A percentile compares a stretch with the other conserved stretches of the same genome.
These are phyloP conservation scores for Lophotis ruficrista DNA, from an alignment of 2,113 vertebrate genomes.

Conservation along the genomic window DNA sequence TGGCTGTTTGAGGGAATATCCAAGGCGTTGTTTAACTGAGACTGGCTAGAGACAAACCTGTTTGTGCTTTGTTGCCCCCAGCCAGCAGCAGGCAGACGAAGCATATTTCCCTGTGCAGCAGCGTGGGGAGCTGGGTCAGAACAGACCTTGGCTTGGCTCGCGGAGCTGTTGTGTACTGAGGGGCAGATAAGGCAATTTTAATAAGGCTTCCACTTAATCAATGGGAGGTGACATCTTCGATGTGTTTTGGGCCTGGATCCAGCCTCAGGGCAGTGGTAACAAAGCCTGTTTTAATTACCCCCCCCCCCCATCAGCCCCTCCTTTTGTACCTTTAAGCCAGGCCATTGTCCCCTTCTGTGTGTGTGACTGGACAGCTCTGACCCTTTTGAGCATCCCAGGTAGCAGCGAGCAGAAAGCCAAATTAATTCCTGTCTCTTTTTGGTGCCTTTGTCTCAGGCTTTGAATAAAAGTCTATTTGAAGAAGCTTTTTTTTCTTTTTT, in stretches of 20 bases:
- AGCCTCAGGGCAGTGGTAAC: background rate
- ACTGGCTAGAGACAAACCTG: background rate
- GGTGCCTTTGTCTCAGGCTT: constrained; percentile 70
- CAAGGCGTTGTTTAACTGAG: background rate
- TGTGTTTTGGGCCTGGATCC: background rate
- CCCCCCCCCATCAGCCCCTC: background rate
- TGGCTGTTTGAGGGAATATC: background rate
- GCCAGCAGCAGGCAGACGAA: background rate
- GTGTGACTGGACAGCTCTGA: background rate
- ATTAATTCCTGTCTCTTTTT: constrained; percentile 41
- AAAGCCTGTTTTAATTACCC: background rate
- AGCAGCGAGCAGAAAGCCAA: constrained; percentile 40
- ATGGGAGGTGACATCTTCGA: background rate
- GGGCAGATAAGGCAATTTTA: background rate
- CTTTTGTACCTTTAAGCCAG: background rate
- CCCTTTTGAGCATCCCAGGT: background rate
- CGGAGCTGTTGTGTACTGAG: background rate
- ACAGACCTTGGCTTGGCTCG: background rate
- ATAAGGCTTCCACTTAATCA: background rate
- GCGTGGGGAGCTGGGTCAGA: background rate
- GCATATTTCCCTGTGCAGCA: fast-evolving
- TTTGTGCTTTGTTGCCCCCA: background rate
- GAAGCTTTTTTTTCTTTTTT: constrained; percentile 69
- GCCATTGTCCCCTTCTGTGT: background rate
- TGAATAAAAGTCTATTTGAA: constrained; percentile 67